Evolutionary conservation across 2,888 invertebrate species (phyloP).

Genomic region (Tenthredo livida): DNA sequence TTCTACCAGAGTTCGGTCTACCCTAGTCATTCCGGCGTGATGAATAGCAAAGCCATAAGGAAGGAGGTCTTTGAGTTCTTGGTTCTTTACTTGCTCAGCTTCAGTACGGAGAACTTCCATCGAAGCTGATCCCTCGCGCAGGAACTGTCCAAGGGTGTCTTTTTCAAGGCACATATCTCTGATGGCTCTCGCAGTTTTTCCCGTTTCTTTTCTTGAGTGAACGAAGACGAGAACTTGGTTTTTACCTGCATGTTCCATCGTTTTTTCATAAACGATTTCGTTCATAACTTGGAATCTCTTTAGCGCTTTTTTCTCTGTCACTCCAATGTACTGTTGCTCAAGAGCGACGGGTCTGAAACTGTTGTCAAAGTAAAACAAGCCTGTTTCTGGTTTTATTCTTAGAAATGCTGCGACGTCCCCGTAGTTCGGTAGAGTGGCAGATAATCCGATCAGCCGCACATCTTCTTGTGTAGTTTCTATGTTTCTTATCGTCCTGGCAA

Average conservation of each 20-base stretch:
- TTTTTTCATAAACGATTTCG: conserved; percentile 99
- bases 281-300: conserved; percentile 98
- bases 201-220: conserved; percentile 99
- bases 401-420: conserved; percentile 98
- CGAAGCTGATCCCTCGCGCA: conserved; percentile 97
- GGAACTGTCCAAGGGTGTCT: conserved; percentile 96
- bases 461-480: conserved; percentile 97
- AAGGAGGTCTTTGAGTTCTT: conserved; percentile 95
- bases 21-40: conserved; percentile 99
- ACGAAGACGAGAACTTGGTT: conserved; percentile 99
- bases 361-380: conserved; percentile 98
- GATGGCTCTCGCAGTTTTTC: conserved; percentile 97
- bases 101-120: conserved; percentile 98
- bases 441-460: conserved; percentile 96
- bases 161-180: conserved; percentile 98
- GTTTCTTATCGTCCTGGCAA: conserved; percentile 92
- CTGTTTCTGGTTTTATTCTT: conserved; percentile 92
- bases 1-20: conserved; percentile 98
- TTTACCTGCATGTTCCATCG: conserved; percentile 98
- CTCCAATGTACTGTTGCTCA: conserved; percentile 99
- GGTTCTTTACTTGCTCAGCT: conserved; percentile 98
- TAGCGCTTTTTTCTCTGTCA: conserved; percentile 99
- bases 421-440: conserved; percentile 98
- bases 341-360: conserved; percentile 96
- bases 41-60: conserved; percentile 99